Evolutionary conservation across 2,113 vertebrate genomes (phyloP), one percentile per base, ranked within the genome.

Genomic region (Zosterops hypoxanthus): DNA sequence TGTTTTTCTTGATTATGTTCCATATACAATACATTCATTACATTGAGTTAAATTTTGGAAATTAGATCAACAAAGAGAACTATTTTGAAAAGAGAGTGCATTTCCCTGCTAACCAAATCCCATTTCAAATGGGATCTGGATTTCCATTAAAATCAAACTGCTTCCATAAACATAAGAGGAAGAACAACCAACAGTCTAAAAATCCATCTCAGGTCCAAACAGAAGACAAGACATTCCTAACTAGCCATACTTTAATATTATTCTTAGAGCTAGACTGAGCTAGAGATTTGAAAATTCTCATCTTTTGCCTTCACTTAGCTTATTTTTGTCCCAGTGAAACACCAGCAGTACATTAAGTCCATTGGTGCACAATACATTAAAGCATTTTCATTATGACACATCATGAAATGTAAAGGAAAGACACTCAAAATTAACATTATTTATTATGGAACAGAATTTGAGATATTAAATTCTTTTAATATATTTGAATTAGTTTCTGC

Each of bases 131-230:
- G 1, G 85, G 85, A 94, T 64, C 94, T 39, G 83, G 8, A 81
- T 57, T 79, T 83, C 39, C 66, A 33, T 68, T 86, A 81, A 79
- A 97, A 88, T 93, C 50, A 69, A 93, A 92, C 25, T 66, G 80
- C 39, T 95, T 97, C 64, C 59, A 75, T 81, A 96, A 96, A 92
- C 47, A 95, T 31, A 57, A 39, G 13, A 88, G 41, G 57, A 97
- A 84, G 57, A 94, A 78, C 83, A 95, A 94, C 42, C 76, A 95
- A 66, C 39, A 89, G 60, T 75, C 64, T 96, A 82, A 97, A 97
- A 95, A 96, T 60, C 34, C 6, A 17, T 82, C 59, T 90, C 76
- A 95, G 72, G 50, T 78, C 57, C 91, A 81, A 97, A 86, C 5
- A 96, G 56, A 96, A 97, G 78, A 89, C 31, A 94, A 92, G 65